These are phyloP conservation scores for Centrocercus urophasianus DNA, from an alignment of 2,113 vertebrate genomes.

Conservation along the genomic window DNA sequence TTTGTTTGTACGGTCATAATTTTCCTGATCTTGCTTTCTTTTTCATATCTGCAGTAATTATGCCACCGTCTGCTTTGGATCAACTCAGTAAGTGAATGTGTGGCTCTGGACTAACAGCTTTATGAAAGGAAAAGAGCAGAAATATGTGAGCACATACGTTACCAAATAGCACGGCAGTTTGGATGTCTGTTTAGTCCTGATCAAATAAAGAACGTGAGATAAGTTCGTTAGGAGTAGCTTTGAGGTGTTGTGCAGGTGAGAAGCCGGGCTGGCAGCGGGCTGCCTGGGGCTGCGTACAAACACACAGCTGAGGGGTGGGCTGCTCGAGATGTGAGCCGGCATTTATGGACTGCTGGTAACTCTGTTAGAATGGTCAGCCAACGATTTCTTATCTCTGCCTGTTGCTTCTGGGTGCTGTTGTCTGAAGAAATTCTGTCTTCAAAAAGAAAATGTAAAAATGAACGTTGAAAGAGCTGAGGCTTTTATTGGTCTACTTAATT, in stretches of 20 bases:
- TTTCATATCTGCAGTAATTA: conserved; percentile 88
- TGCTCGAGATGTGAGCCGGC: not conserved
- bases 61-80: conserved; percentile 97
- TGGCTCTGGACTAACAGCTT: not conserved
- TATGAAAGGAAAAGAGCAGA: not conserved
- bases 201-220: not conserved
- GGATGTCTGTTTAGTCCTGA: not conserved
- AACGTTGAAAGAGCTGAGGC: not conserved
- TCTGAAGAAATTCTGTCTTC: not conserved
- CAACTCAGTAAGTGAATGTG: conserved; percentile 92
- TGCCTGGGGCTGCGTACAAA: not conserved
- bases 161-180: not conserved
- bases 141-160: not conserved
- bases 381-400: not conserved
- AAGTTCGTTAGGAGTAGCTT: not conserved
- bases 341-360: not conserved
- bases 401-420: not conserved
- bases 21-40: conserved; percentile 3
- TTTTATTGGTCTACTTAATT: not conserved
- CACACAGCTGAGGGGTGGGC: not conserved
- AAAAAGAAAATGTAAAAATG: not conserved
- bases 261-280: not conserved
- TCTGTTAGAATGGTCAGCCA: no score
- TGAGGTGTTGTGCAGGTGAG: not conserved
- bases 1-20: not conserved